phyloP scores from a whole-genome alignment of 2,888 invertebrate genomes.

The Conops quadrifasciatus region DNA sequence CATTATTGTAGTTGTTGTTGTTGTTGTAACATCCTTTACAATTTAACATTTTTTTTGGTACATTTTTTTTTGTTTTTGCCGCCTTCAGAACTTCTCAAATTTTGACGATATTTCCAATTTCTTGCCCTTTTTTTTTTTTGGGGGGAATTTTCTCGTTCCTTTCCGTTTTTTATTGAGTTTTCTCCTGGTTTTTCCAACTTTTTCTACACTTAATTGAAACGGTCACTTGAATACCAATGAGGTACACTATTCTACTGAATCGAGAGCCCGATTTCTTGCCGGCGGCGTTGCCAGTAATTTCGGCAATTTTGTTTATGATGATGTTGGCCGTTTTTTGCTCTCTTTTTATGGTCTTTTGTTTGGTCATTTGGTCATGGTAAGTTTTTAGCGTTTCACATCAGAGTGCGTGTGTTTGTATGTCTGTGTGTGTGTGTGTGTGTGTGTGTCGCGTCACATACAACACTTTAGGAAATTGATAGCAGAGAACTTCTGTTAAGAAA shows the following conservation, averaged over 20 bases:
- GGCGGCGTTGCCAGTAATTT: no score
- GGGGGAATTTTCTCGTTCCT: no score
- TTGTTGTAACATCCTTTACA: constrained; percentile 19
- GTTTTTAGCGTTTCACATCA: constrained; percentile 7
- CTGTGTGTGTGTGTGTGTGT: background rate
- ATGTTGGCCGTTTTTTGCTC: constrained; percentile 40
- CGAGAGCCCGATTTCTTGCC: background rate
- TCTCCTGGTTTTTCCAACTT: background rate
- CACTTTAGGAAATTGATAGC: background rate
- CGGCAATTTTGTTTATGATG: constrained; percentile 41
- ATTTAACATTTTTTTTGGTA: constrained; percentile 31
- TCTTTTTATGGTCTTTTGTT: constrained; percentile 3
- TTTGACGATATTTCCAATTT: background rate
- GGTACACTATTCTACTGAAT: constrained; percentile 22
- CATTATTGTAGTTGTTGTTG: constrained; percentile 30
- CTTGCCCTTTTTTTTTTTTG: constrained; percentile 31
- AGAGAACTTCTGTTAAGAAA: constrained; percentile 23
- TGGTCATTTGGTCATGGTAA: constrained; percentile 28
- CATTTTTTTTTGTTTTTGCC: constrained; percentile 19
- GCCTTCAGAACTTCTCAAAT: no score
- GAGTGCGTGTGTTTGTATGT: constrained; percentile 12
- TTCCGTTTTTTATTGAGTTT: constrained; percentile 17
- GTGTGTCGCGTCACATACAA: no score
- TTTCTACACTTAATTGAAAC: constrained; percentile 63
- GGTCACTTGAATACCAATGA: constrained; percentile 60